A percentile compares a stretch with the other conserved stretches of the same genome.
Conservation (phyloP, 2,113 vertebrate genomes). For the Echinops telfairi region DNA sequence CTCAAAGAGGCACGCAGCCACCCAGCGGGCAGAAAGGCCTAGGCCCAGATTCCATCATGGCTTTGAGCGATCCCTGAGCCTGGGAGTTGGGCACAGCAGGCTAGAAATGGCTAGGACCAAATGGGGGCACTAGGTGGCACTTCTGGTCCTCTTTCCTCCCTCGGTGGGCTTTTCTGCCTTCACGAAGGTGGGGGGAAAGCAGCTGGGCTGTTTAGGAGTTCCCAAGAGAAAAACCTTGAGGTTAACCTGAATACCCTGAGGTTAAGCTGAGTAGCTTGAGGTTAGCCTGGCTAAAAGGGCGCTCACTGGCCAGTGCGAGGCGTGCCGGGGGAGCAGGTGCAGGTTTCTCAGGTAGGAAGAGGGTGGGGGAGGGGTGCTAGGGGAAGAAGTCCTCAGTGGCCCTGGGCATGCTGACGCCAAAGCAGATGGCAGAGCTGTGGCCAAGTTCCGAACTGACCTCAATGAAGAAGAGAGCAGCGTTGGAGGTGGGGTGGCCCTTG, state of each 20-base stretch:
- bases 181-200: neutral
- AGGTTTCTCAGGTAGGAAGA: neutral
- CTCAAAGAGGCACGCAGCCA: neutral
- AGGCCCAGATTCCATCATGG: neutral
- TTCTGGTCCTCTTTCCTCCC: neutral
- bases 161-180: neutral
- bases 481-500: slow-evolving; percentile 92
- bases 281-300: neutral
- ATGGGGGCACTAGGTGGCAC: neutral
- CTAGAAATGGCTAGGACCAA: neutral
- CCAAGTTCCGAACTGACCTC: slow-evolving; percentile 87
- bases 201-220: neutral
- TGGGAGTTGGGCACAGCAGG: neutral
- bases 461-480: slow-evolving; percentile 94
- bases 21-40: neutral
- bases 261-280: neutral
- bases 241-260: neutral
- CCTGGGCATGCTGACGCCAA: rapidly evolving
- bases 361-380: neutral
- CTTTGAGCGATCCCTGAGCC: neutral
- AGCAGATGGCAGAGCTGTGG: rapidly evolving
- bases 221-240: neutral
- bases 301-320: rapidly evolving
- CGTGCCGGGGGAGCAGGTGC: rapidly evolving
- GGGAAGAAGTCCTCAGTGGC: neutral